Evolutionary conservation across 2,113 vertebrate species (phyloP).

Genomic region (Oophaga pumilio): DNA sequence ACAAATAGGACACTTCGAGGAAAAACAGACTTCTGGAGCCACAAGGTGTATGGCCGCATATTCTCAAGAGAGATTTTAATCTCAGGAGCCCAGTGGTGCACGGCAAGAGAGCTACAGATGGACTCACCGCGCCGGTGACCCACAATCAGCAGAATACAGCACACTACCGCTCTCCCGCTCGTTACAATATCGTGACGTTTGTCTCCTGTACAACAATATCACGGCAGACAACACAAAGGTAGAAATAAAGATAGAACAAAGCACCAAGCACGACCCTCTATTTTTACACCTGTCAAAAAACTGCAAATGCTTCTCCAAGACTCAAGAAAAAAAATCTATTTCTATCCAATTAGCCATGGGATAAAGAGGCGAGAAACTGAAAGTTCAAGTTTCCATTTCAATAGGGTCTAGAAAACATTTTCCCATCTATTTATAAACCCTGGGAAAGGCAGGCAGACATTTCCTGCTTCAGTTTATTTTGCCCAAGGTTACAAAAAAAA

Average conservation of each 20-base stretch:
- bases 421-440: slow-evolving; percentile 77
- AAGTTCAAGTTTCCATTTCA: slow-evolving; percentile 68
- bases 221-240: background rate
- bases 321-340: slow-evolving; percentile 8
- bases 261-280: background rate
- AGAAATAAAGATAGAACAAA: background rate
- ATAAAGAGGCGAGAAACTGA: slow-evolving; percentile 36
- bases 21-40: too few species aligned
- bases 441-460: slow-evolving; percentile 75
- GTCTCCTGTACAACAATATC: background rate
- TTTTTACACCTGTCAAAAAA: slow-evolving; percentile 40
- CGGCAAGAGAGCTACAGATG: background rate
- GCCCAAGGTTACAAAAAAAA: background rate
- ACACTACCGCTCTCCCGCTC: background rate
- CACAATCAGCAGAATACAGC: background rate
- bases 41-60: too few species aligned
- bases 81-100: background rate
- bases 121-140: background rate
- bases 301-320: background rate
- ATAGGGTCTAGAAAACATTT: slow-evolving; percentile 71
- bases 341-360: slow-evolving; percentile 22
- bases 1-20: too few species aligned
- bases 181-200: background rate
- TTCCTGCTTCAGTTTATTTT: slow-evolving; percentile 66
- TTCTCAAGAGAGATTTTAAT: background rate